Evolutionary conservation across 2,888 invertebrate genomes (phyloP), one percentile per base, ranked within the genome.

Genomic region (Germaria angustata): DNA sequence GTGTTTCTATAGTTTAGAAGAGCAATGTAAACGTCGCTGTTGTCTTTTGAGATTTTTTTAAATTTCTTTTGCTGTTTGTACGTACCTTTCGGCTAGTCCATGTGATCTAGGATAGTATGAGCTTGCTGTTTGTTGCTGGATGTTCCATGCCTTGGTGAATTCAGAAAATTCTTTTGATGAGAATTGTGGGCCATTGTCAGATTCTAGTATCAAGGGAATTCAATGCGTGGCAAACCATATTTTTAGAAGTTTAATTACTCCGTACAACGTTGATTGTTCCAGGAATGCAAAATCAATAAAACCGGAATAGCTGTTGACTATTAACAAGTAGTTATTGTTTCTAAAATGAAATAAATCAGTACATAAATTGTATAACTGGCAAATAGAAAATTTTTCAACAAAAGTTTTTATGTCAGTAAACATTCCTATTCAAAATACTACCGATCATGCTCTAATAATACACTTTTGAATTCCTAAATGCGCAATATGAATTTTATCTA

Each of bases 11-110:
- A 78, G 49, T 80, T 81, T 17, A 36, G 63, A 9, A 85, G 55
- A 9, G 80, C 80, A 46, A 76, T 20, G 39, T 69, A 79, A 44
- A 61, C 36, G 49, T 57, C 51, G 53, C 63, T 53, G 32, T 77
- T 65, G 77, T 80, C 81, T 34, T 81, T 73, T 20, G 53, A 71
- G 61, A 73, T 83, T 84, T 72, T 80, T 84, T 20, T 5, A 80
- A n/a, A 84, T 71, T 6, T 20, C 20, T 59, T 85, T 84, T 55
- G 73, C 84, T 46, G 69, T 80, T 65, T 84, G 84, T 8, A 84
- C 78, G 41, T 78, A 84, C 9, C 73, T 69, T 72, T 80, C 80
- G 8, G 84, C 85, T 36, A 84, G 41, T 1, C 80, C 84, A 49
- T 85, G 84, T 17, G 81, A 83, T 57, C 79, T 63, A 2, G 82